phyloP scores from a whole-genome alignment of 2,888 invertebrate genomes.

The Noctua janthina region DNA sequence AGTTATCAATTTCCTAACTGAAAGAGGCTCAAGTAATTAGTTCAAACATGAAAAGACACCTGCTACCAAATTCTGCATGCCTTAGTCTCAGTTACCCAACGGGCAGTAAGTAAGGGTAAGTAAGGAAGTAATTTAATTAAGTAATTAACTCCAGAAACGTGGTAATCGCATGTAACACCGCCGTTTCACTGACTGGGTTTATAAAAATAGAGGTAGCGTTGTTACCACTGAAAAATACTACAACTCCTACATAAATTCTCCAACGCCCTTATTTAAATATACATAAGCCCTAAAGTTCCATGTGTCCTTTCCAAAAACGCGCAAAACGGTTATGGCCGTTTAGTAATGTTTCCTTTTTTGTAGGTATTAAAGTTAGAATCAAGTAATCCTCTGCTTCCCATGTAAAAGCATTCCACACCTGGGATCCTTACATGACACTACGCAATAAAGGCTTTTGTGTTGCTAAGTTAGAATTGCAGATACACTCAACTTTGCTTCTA shows the following conservation, averaged over 20 bases:
- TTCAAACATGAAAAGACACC: constrained; percentile 39
- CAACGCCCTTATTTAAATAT: constrained; percentile 42
- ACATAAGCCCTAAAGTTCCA: constrained; percentile 59
- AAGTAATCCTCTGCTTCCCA: constrained; percentile 83
- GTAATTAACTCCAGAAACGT: constrained; percentile 80
- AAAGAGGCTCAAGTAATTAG: constrained; percentile 16
- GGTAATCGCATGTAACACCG: constrained; percentile 79
- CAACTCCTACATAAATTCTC: constrained; percentile 17
- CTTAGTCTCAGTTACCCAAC: constrained; percentile 56
- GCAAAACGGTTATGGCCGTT: constrained; percentile 67
- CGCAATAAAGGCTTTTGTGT: constrained; percentile 82
- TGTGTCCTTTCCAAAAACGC: constrained; percentile 43
- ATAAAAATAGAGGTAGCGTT: constrained; percentile 69
- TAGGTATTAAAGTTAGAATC: constrained; percentile 80
- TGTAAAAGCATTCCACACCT: constrained; percentile 88
- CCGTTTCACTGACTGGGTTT: constrained; percentile 72
- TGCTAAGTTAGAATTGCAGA: constrained; percentile 62
- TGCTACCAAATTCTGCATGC: constrained; percentile 41
- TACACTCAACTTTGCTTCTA: constrained; percentile 59
- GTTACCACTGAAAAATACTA: constrained; percentile 40
- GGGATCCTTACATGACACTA: constrained; percentile 86
- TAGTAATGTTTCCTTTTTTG: constrained; percentile 77
- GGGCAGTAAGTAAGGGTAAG: constrained; percentile 67
- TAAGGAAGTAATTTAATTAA: constrained; percentile 80
- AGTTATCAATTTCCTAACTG: neutral